Evolutionary conservation across 2,888 invertebrate species (phyloP), one percentile per base, ranked within the genome.

Genomic region (Oxystoma pomonae): DNA sequence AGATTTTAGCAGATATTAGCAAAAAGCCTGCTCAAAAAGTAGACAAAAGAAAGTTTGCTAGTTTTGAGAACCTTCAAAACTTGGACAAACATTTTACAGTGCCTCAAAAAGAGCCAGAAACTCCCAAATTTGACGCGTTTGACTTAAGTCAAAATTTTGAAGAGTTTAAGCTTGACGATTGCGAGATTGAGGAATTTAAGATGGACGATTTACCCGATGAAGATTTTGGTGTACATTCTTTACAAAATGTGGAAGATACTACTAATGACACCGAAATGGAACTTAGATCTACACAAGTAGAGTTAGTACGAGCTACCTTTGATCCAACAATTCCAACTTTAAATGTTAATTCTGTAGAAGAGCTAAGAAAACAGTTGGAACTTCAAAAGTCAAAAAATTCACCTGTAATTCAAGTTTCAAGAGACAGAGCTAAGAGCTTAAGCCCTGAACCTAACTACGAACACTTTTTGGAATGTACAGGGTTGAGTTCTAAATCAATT

Each of bases 401-500:
- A 21, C 20, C 16, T 12, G n/a, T n/a, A n/a, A n/a, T n/a, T n/a
- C n/a, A n/a, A n/a, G 50, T 50, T n/a, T 9, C 50, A 9, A 50
- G n/a, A 50, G 12, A 50, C 12, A 50, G n/a, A 50, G 19, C 7
- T 9, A 53, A 53, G n/a, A 19, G n/a, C n/a, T 51, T n/a, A 7
- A 52, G 12, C 19, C 51, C 59, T 67, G 75, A 82, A 79, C 72
- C 84, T 75, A 76, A 84, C 18, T 91, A 91, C 73, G 91, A 91
- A 78, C 87, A 89, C 76, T 91, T 91, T 76, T 80, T 91, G 59
- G 91, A 91, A 78, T 87, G 89, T 18, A 91, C 91, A 60, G 91
- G 91, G 61, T 84, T 91, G 65, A 91, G 90, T 79, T 90, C 90
- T 68, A 91, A 91, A 80, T 90, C 90, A 55, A 88, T 91, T 73